Base-by-base conservation (phyloP, 2,888 invertebrate genomes). In the Penaeus monodon region DNA sequence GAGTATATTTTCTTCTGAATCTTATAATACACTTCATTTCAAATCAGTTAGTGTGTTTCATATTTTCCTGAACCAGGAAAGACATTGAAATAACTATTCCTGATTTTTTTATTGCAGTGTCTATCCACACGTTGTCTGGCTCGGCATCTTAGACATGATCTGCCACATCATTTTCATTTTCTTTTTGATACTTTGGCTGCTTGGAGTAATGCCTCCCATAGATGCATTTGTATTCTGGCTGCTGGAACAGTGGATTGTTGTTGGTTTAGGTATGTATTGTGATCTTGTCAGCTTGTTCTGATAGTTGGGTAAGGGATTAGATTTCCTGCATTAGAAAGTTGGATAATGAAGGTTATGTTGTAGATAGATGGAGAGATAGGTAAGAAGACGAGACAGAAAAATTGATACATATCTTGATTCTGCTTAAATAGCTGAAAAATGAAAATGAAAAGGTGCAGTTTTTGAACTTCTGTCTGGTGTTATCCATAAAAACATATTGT, bases 191-290 rank as follows among this genome's bases (percentile, higher is more conserved):
- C 77, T 90, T 6, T 88, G 90, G 88, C 73, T 87, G 17, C 33
- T 87, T n/a, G 90, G 88, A 1, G 68, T 84, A 8, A 81, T 90
- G 68, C 90, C 90, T 44, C 90, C 90, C 33, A 81, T 90, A 77
- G 90, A 90, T 81, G 88, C 90, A n/a, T 87, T 85, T n/a, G 24
- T 90, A 14, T 68, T 90, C 12, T 88, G 90, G 90, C 73, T 85
- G n/a, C 73, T 88, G 63, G 88, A 90, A 63, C 88, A 90, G 78
- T 90, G 90, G 88, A 83, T 85, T 20, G 87, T 88, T 33, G 65
- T 88, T 33, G 82, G 68, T 27, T 76, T 89, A 49, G 89, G 89
- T 89, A 77, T 84, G 88, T 84, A 38, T n/a, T 14, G n/a, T 49
- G 20, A 44, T 84, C 29, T 68, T 68, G 14, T 44, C 44, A 14